phyloP scores from a whole-genome alignment of 2,797 vertebrate species.

The Pterois miles region DNA sequence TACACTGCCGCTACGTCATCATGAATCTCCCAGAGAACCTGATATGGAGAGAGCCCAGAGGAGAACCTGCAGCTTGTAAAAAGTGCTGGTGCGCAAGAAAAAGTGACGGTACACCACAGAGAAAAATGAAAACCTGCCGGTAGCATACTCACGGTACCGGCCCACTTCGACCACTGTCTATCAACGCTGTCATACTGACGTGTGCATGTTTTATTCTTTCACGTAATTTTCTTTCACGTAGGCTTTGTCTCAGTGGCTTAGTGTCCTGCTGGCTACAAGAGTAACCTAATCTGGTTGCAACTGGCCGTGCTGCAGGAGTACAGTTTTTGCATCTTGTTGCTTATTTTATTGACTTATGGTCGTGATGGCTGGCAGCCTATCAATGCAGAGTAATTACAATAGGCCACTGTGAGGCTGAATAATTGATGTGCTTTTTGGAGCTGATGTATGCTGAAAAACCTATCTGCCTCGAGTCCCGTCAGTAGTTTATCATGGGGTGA shows the following conservation, averaged over 20 bases:
- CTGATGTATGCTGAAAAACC: constrained; percentile 83
- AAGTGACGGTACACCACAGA: too few relatives aligned
- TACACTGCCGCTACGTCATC: too few relatives aligned
- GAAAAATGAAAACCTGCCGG: too few relatives aligned
- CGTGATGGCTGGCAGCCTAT: constrained; percentile 76
- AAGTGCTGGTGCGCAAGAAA: too few relatives aligned
- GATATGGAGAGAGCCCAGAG: too few relatives aligned
- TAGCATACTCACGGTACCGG: too few relatives aligned
- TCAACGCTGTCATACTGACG: not conserved
- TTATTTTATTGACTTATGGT: constrained; percentile 81
- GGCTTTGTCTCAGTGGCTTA: constrained; percentile 36
- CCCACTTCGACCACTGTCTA: too few relatives aligned
- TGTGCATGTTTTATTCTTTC: not conserved
- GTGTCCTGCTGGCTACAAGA: constrained; percentile 54
- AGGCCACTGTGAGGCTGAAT: constrained; percentile 79
- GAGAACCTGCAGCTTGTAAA: too few relatives aligned
- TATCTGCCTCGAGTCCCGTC: constrained; percentile 73
- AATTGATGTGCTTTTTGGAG: constrained; percentile 83
- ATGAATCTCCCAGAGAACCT: too few relatives aligned
- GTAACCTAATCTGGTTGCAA: constrained; percentile 66
- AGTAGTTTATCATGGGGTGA: constrained; percentile 80
- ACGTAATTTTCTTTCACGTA: not conserved
- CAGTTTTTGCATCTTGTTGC: constrained; percentile 77
- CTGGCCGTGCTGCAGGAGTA: constrained; percentile 53
- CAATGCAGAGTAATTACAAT: constrained; percentile 85